These are phyloP conservation scores for Chloroceryle aenea DNA, from an alignment of 2,113 vertebrate species.

Conservation along the genomic window DNA sequence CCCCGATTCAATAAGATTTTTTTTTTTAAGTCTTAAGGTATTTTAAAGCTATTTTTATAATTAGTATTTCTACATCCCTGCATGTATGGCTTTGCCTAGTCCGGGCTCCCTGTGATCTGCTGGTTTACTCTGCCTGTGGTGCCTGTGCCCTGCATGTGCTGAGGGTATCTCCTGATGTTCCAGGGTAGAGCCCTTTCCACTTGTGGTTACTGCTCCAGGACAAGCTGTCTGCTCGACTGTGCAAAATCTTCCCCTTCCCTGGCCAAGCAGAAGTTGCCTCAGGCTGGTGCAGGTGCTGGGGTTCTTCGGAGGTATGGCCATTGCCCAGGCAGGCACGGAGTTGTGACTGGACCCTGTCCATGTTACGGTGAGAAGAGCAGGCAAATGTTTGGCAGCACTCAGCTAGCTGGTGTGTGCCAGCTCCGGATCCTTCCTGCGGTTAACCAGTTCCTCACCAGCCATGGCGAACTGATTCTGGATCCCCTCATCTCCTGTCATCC, in stretches of 20 bases:
- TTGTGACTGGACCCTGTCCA: background rate
- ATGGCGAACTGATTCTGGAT: accelerated
- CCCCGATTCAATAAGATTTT: background rate
- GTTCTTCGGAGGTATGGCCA: background rate
- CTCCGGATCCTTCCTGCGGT: background rate
- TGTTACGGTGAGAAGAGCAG: accelerated
- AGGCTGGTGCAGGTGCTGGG: background rate
- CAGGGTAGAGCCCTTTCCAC: background rate
- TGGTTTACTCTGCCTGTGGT: background rate
- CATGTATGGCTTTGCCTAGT: accelerated
- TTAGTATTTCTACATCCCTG: background rate
- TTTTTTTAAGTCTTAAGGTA: background rate
- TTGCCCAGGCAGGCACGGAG: background rate
- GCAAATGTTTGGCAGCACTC: background rate
- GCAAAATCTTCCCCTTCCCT: background rate
- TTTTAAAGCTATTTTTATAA: background rate
- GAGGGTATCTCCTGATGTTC: background rate
- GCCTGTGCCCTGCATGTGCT: background rate
- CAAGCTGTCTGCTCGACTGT: background rate
- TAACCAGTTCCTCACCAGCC: background rate
- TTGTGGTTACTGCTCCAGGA: background rate
- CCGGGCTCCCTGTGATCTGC: background rate
- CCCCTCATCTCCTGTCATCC: background rate
- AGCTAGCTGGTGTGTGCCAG: background rate
- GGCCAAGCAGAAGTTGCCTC: background rate